Evolutionary conservation across 2,888 invertebrate species (phyloP).

Genomic region (Onthophagus sagittarius): DNA sequence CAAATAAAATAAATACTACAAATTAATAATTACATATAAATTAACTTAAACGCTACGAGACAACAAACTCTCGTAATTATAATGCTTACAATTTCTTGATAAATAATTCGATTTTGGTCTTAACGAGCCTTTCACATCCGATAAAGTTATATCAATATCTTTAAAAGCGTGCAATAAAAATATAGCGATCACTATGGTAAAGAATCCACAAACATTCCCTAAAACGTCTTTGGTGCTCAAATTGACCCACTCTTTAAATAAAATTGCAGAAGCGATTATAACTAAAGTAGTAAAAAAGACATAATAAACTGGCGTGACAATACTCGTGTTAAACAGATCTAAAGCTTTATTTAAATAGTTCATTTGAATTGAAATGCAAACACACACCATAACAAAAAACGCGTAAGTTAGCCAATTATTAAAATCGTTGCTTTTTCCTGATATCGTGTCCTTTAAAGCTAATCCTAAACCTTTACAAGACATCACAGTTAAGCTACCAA

Average conservation of each 20-base stretch:
- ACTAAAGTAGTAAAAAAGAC: slow-evolving; percentile 94
- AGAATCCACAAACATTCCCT: slow-evolving; percentile 84
- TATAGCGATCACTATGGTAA: slow-evolving; percentile 81
- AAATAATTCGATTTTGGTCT: slow-evolving; percentile 35
- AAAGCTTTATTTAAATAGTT: slow-evolving; percentile 92
- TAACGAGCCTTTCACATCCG: slow-evolving; percentile 53
- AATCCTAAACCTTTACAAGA: slow-evolving; percentile 91
- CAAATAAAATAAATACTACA: background rate
- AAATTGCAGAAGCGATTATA: slow-evolving; percentile 83
- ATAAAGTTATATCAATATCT: slow-evolving; percentile 66
- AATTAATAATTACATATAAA: background rate
- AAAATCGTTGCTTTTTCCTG: slow-evolving; percentile 64
- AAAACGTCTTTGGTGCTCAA: slow-evolving; percentile 72
- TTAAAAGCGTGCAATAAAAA: slow-evolving; percentile 88
- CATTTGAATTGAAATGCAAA: slow-evolving; percentile 89
- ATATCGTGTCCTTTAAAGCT: slow-evolving; percentile 75
- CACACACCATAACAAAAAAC: slow-evolving; percentile 64
- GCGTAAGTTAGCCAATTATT: slow-evolving; percentile 76
- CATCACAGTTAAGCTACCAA: slow-evolving; percentile 93
- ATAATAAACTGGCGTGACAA: slow-evolving; percentile 96
- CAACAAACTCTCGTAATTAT: slow-evolving; percentile 25
- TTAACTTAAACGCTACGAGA: slow-evolving; percentile 29
- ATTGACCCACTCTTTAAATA: slow-evolving; percentile 86
- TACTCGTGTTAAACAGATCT: slow-evolving; percentile 90
- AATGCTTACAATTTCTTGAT: slow-evolving; percentile 21